Evolutionary conservation across 2,888 invertebrate species (phyloP), one percentile per base, ranked within the genome.

Genomic region (Vesta saturnalis): DNA sequence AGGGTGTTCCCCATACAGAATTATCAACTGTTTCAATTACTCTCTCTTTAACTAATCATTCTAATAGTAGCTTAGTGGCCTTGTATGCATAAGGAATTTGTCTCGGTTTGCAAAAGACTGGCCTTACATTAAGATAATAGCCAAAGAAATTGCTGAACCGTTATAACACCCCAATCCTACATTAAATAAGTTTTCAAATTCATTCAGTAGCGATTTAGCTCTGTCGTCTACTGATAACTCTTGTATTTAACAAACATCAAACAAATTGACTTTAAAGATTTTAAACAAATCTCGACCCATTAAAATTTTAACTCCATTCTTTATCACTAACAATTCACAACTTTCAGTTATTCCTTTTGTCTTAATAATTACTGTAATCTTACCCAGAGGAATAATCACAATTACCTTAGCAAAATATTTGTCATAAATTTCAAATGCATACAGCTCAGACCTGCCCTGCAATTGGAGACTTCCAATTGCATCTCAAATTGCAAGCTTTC

Each of bases 1-100:
- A 61, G 4, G 71, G 70, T 15, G 72, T 30, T 30, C 10, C 30
- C 30, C 30, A 30, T 30, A 10, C 30, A 4, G 30, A 30, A 30
- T 30, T 30, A 30, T 30, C 30, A 10, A 30, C 30, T 30, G 4
- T 30, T 30, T 30, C 5, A 10, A 30, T 30, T 30, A 30, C 30
- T 6, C 30, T 10, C 30, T 30, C 4, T 30, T 30, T 30, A 6
- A 30, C 30, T 30, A 30, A 6, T 30, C 60, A 30, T 39, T 68
- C 57, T 61, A 70, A 43, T n/a, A n/a, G n/a, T n/a, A n/a, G n/a
- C n/a, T n/a, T n/a, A n/a, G n/a, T n/a, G n/a, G n/a, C 30, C 10
- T 30, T 30, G 30, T 30, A n/a, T n/a, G n/a, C n/a, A n/a, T n/a
- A n/a, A n/a, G n/a, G n/a, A n/a, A n/a, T n/a, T n/a, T n/a, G n/a